Evolutionary conservation across 2,888 invertebrate species (phyloP), one percentile per base, ranked within the genome.

Genomic region (Noctua comes): DNA sequence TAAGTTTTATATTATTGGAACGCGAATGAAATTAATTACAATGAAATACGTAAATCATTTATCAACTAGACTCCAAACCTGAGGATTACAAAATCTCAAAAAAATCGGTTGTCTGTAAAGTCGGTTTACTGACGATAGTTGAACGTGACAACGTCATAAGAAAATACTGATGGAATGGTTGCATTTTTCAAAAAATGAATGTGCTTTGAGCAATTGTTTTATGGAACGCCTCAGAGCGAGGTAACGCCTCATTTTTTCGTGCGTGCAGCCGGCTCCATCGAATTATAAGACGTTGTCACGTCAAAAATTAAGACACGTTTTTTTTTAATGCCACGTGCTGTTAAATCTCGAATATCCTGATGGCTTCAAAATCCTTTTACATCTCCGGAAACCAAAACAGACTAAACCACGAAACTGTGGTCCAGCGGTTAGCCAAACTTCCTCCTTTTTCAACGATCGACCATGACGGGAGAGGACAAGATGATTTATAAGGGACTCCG

Each of bases 401-500:
- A 68, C 74, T 74, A 86, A 79, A 68, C 54, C 54, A 85, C 76
- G 86, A 89, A 90, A 91, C 91, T 89, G 91, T 91, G 91, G 88
- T 88, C 85, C 86, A 86, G 88, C 89, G 90, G 89, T 91, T 92
- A 90, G 90, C 91, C 89, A 87, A 92, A 91, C 91, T 92, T 93
- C 89, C 90, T 89, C 91, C 91, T 90, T 89, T 85, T 87, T 77
- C 83, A 83, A 84, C 87, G 89, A 90, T 91, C 86, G 86, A 85
- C 85, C 88, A 86, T 91, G 95, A 94, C 95, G 93, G 92, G 27
- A 46, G 83, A 40, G 65, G 40, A 36, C 90, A 79, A 90, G 93
- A 95, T 95, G 95, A 95, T 95, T 94, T 96, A 96, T 95, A 94
- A 90, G 94, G 92, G 92, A 91, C 89, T 89, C 90, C 90, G 93